A percentile compares a stretch with the other conserved stretches of the same genome.
Conservation (phyloP, 2,113 vertebrate species). For the Bungarus multicinctus region DNA sequence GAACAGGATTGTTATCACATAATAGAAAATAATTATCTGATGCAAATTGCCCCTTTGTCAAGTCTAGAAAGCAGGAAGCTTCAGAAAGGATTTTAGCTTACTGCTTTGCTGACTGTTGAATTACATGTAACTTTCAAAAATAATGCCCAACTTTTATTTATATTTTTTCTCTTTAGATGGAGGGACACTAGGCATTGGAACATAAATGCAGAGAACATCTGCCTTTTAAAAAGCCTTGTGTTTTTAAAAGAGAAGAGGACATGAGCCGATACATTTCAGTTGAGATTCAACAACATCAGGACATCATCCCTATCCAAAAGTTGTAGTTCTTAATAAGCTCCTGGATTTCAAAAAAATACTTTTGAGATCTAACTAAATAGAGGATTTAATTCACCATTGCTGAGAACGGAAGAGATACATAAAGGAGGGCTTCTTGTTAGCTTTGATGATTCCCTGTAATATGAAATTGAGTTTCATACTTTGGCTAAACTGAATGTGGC, state of each 20-base stretch:
- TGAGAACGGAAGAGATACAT: not conserved
- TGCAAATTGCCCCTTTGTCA: constrained; percentile 69
- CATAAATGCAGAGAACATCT: not conserved
- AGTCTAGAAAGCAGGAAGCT: constrained; percentile 47
- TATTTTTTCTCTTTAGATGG: not conserved
- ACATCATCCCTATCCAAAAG: not conserved
- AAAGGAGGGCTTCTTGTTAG: not conserved
- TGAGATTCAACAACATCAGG: not conserved
- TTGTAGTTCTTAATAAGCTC: not conserved
- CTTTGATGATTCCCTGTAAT: not conserved
- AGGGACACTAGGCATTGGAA: not conserved
- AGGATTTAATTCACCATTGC: not conserved
- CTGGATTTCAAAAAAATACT: not conserved
- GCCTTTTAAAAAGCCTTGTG: not conserved
- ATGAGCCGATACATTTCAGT: not conserved
- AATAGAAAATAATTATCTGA: constrained; percentile 74
- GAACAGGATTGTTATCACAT: constrained; percentile 72
- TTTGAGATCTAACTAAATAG: not conserved
- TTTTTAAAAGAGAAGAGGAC: not conserved
- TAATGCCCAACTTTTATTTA: constrained; percentile 17
- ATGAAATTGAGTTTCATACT: not conserved
- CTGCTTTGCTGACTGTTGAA: constrained; percentile 36
- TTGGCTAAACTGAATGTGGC: not conserved
- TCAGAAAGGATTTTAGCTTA: constrained; percentile 36
- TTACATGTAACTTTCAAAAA: constrained; percentile 11